phyloP scores from a whole-genome alignment of 2,888 invertebrate genomes.

The Trachelus stipa region DNA sequence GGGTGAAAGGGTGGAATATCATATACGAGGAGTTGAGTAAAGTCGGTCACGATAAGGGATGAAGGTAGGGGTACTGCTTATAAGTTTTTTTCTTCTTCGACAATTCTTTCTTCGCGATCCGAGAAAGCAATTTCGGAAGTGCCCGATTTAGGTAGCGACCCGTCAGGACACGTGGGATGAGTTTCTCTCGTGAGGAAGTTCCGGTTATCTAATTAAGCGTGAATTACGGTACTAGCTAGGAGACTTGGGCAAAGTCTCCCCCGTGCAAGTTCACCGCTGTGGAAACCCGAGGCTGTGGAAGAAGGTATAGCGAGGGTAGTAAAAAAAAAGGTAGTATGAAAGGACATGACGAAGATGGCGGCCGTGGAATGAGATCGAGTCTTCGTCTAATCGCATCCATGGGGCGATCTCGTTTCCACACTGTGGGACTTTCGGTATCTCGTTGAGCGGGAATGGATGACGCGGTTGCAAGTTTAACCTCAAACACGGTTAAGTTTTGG shows the following conservation, averaged over 20 bases:
- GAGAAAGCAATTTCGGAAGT: neutral
- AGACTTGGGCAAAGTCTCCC: neutral
- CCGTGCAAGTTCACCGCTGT: neutral
- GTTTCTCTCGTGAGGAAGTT: neutral
- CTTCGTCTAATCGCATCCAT: neutral
- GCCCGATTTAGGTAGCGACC: neutral
- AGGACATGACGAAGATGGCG: neutral
- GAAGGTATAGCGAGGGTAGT: neutral
- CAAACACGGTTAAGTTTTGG: constrained; percentile 48
- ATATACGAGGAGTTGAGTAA: neutral
- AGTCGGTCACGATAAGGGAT: neutral
- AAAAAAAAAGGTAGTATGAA: neutral
- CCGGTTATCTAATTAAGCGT: neutral
- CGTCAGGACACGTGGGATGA: neutral
- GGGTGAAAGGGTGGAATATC: neutral
- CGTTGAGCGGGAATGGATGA: constrained; percentile 50
- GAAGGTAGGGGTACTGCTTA: neutral
- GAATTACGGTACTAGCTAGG: neutral
- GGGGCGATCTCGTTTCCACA: neutral
- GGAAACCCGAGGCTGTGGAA: neutral
- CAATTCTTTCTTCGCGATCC: neutral
- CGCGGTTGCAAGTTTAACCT: constrained; percentile 42
- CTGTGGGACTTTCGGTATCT: constrained; percentile 6
- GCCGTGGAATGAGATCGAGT: neutral
- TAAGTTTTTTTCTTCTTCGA: neutral